Percentiles rank a stretch among this genome's conserved stretches.
Evolutionary conservation across 2,113 vertebrate genomes (phyloP).

Genomic region (Natator depressus): DNA sequence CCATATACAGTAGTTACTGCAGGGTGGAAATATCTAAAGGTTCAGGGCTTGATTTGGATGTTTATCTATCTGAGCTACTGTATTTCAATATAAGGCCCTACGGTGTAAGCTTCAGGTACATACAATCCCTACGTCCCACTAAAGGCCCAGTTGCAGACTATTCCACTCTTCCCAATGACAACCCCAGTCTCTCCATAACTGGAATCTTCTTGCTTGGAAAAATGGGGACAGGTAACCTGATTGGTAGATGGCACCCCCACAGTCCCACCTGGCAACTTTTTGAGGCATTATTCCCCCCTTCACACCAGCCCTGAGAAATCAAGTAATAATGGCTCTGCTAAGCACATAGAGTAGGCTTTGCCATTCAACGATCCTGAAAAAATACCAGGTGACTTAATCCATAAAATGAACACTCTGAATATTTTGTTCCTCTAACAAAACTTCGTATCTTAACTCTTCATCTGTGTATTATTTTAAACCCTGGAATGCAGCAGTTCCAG

Average conservation of each 20-base stretch:
- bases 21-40: too few relatives aligned
- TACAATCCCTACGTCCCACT: background rate
- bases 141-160: background rate
- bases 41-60: too few relatives aligned
- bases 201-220: background rate
- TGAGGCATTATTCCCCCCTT: background rate
- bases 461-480: background rate
- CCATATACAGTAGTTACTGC: too few relatives aligned
- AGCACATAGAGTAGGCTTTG: background rate
- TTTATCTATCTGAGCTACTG: too few relatives aligned
- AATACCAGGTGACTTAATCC: background rate
- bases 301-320: fast-evolving
- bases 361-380: background rate
- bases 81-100: too few relatives aligned
- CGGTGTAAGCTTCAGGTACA: too few relatives aligned
- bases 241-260: background rate
- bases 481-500: background rate
- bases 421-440: background rate
- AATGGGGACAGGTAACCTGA: background rate
- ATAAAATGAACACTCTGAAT: background rate
- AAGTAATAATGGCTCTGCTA: background rate
- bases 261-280: background rate
- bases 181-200: background rate
- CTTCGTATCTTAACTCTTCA: background rate
- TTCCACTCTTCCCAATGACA: background rate